Evolutionary conservation across 2,888 invertebrate genomes (phyloP), one percentile per base, ranked within the genome.

Genomic region (Xylota segnis): DNA sequence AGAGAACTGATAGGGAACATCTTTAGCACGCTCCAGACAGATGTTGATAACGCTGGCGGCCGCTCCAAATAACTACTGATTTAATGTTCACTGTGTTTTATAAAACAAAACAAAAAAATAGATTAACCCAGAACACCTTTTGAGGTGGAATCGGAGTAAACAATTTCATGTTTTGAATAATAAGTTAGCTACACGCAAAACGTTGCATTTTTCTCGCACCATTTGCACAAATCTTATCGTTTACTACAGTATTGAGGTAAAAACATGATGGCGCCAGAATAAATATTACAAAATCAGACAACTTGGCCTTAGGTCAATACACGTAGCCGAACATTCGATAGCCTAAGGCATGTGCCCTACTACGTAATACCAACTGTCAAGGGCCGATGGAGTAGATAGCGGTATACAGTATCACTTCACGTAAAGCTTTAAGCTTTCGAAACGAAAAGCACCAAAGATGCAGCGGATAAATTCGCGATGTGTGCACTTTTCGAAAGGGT

Each of bases 11-110:
- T 66, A 83, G 66, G 37, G 34, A 7, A 65, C 34, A 72, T 58
- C 56, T 65, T 18, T 81, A 74, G 81, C 84, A 84, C 81, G 84
- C 75, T 52, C 70, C 40, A 81, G 63, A 59, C 81, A 65, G 65
- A 59, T 84, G 84, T 23, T 74, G 83, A 84, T 84, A 84, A 70
- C 78, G 32, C 10, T 50, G 54, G 50, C 45, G 52, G 29, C 43
- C 45, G 78, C 14, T 83, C 72, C 9, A 78, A 56, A 83, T 74
- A 68, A 9, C 45, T 66, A 54, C 66, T 72, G 43, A 40, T 58
- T 34, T 16, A 16, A 76, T 14, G 23, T 47, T 16, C 32, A 61
- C 5, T 23, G n/a, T 16, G 16, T 9, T 12, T 12, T 7, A 61
- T 23, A 50, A 14, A 27, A 9, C n/a, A n/a, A n/a, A n/a, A n/a